phyloP scores from a whole-genome alignment of 2,797 vertebrate species.

The Jordanella pulchra region DNA sequence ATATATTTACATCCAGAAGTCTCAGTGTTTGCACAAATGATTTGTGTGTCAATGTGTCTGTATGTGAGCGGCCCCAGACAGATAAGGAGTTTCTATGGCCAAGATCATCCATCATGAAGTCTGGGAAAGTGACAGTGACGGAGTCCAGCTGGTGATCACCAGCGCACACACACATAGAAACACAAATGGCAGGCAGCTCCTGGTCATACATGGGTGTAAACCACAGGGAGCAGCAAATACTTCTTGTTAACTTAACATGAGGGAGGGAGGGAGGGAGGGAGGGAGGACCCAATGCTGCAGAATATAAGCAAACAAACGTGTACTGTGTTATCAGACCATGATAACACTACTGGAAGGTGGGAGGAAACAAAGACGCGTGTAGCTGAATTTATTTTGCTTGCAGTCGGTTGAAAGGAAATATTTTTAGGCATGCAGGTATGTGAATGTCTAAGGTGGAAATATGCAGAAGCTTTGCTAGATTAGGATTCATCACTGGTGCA shows the following conservation, averaged over 20 bases:
- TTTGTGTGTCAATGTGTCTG: conserved; percentile 24
- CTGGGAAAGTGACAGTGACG: conserved; percentile 71
- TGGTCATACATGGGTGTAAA: conserved; percentile 51
- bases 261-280: conserved; percentile 21
- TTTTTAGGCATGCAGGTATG: conserved; percentile 5
- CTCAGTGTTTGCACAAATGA: conserved; percentile 16
- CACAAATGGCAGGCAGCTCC: conserved; percentile 67
- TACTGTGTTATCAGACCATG: conserved; percentile 7
- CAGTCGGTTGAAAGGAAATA: conserved; percentile 9
- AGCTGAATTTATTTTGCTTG: background rate
- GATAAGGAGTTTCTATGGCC: conserved; percentile 47
- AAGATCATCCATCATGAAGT: conserved; percentile 74
- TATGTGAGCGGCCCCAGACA: conserved; percentile 10
- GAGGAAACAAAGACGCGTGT: conserved; percentile 10
- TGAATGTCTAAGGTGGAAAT: conserved; percentile 8
- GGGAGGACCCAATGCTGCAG: conserved; percentile 45
- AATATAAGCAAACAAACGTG: conserved; percentile 55
- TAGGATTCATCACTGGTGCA: conserved; percentile 42
- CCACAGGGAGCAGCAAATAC: conserved; percentile 56
- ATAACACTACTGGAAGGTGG: conserved; percentile 18
- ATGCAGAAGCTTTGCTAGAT: conserved; percentile 16
- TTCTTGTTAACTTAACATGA: conserved; percentile 71
- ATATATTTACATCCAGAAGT: conserved; percentile 54
- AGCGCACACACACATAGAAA: conserved; percentile 47
- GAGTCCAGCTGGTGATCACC: conserved; percentile 71